These are phyloP conservation scores for Passer domesticus DNA, from an alignment of 2,113 vertebrate species.

Conservation along the genomic window DNA sequence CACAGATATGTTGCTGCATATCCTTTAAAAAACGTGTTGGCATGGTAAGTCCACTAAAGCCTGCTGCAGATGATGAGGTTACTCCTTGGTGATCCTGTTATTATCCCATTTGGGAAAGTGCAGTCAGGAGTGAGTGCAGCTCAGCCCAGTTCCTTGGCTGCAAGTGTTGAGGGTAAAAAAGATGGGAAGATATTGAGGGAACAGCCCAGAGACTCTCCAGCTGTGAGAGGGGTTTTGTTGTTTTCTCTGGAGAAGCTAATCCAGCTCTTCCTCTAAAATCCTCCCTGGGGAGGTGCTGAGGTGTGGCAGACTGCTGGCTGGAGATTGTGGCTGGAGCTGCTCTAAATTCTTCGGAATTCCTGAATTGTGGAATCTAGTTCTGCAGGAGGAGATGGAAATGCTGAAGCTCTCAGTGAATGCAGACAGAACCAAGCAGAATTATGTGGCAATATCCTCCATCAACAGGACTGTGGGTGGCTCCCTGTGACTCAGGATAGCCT, in stretches of 20 bases:
- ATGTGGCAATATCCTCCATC: background rate
- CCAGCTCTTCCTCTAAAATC: background rate
- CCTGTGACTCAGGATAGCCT: fast-evolving
- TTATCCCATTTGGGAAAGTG: background rate
- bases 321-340: background rate
- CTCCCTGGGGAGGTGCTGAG: background rate
- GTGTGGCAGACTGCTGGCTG: too few relatives aligned
- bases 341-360: background rate
- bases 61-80: background rate
- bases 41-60: background rate
- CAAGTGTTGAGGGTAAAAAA: background rate
- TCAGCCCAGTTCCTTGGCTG: background rate
- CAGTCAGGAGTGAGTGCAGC: background rate
- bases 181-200: fast-evolving
- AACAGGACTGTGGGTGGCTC: background rate
- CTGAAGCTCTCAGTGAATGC: background rate
- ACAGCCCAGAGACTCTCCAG: background rate
- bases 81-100: background rate
- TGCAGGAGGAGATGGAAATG: background rate
- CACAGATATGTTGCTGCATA: background rate
- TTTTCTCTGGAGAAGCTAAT: background rate
- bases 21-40: background rate
- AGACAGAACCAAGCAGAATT: background rate
- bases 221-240: background rate
- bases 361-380: background rate